These are phyloP conservation scores for Leptopilina clavipes DNA, from an alignment of 1,140 invertebrate species.

Conservation along the genomic window DNA sequence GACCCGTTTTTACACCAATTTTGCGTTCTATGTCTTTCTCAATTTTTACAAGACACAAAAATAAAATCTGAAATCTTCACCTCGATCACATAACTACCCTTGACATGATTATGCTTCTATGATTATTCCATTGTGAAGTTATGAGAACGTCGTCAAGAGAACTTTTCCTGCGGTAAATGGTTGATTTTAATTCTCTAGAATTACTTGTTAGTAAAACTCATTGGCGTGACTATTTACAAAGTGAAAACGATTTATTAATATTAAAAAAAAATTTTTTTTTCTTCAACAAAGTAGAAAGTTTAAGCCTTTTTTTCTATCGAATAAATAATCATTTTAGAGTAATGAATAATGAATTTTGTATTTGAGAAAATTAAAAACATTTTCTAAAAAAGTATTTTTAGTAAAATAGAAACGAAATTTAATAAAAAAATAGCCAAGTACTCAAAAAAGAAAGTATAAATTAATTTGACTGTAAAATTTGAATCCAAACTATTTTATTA, in stretches of 20 bases:
- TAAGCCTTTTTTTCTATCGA: not conserved
- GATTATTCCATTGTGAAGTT: constrained; percentile 63
- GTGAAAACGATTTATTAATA: constrained; percentile 23
- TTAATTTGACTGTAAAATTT: not conserved
- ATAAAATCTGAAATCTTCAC: constrained; percentile 38
- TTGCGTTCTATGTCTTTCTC: not conserved
- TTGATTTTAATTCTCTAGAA: constrained; percentile 7
- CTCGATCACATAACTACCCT: constrained; percentile 58
- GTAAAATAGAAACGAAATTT: no score
- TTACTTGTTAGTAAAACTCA: constrained; percentile 9
- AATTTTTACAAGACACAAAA: not conserved
- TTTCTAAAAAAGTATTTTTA: no score
- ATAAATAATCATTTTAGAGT: not conserved
- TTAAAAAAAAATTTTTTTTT: not conserved
- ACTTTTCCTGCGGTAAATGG: constrained; percentile 29
- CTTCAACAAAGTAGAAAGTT: not conserved
- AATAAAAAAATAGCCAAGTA: not conserved
- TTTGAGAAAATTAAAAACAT: no score
- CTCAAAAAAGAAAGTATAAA: not conserved
- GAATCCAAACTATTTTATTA: constrained; percentile 25
- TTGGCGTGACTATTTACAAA: not conserved
- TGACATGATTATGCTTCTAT: constrained; percentile 63
- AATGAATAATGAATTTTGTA: no score
- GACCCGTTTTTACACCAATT: not conserved
- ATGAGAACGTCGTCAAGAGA: constrained; percentile 50